Evolutionary conservation across 2,797 vertebrate genomes (phyloP).

Genomic region (Gallinago stenura): DNA sequence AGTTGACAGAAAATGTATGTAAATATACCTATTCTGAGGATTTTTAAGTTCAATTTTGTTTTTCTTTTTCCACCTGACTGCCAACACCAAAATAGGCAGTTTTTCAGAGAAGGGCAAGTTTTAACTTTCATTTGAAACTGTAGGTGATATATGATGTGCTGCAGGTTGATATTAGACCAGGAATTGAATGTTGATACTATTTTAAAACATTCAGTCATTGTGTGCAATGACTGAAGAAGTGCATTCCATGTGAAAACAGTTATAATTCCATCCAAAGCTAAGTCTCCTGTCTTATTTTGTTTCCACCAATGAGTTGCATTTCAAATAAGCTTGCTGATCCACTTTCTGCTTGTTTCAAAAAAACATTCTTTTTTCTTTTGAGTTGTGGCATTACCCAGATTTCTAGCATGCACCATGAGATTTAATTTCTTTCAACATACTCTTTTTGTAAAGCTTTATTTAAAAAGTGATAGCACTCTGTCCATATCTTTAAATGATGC

Average conservation of each 20-base stretch:
- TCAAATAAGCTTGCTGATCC: not conserved
- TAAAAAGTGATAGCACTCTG: not conserved
- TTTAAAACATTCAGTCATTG: not conserved
- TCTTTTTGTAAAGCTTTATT: not conserved
- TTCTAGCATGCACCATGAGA: not conserved
- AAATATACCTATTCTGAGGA: not conserved
- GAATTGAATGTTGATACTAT: not conserved
- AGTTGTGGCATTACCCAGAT: not conserved
- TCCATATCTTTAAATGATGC: not conserved
- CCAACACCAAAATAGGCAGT: not conserved
- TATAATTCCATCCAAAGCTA: not conserved
- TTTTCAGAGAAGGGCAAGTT: not conserved
- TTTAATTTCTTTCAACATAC: not conserved
- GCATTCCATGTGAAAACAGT: not conserved
- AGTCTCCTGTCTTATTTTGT: not conserved
- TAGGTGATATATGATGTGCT: not conserved
- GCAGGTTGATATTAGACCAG: not conserved
- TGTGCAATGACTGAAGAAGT: not conserved
- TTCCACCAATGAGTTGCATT: not conserved
- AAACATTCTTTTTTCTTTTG: accelerated
- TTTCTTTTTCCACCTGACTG: not conserved
- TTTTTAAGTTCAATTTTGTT: not conserved
- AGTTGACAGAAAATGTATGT: not conserved
- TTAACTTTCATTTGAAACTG: not conserved
- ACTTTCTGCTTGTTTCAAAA: not conserved